Evolutionary conservation across 2,888 invertebrate species (phyloP).

Genomic region (Argynnis bischoffii): DNA sequence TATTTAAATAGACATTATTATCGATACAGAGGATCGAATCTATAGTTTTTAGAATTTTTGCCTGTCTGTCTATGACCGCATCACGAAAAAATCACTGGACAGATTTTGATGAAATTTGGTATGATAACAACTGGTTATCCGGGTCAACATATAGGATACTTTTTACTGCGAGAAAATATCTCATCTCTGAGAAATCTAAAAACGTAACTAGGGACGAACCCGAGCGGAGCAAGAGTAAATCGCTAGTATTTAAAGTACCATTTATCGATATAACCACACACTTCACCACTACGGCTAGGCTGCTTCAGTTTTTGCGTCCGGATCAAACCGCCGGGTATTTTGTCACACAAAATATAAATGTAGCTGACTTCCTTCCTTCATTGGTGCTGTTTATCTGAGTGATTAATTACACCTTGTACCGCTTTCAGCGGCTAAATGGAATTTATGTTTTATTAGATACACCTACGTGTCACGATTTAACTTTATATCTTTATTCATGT

Average conservation of each 20-base stretch:
- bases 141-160: too few relatives aligned
- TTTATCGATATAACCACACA: conserved; percentile 30
- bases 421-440: conserved; percentile 53
- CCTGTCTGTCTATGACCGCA: too few relatives aligned
- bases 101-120: too few relatives aligned
- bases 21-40: too few relatives aligned
- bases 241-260: conserved; percentile 12
- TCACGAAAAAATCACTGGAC: too few relatives aligned
- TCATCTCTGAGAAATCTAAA: too few relatives aligned
- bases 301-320: conserved; percentile 80
- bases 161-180: too few relatives aligned
- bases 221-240: too few relatives aligned
- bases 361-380: conserved; percentile 80
- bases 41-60: too few relatives aligned
- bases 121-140: too few relatives aligned
- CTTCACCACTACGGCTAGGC: conserved; percentile 55
- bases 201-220: too few relatives aligned
- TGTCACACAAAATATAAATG: conserved; percentile 82
- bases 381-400: conserved; percentile 77
- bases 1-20: too few relatives aligned
- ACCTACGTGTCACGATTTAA: conserved; percentile 1
- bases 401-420: conserved; percentile 72
- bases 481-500: conserved; percentile 25
- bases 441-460: conserved; percentile 37
- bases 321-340: conserved; percentile 81